Evolutionary conservation across 2,888 invertebrate genomes (phyloP).

Genomic region (Branchellion lobata): DNA sequence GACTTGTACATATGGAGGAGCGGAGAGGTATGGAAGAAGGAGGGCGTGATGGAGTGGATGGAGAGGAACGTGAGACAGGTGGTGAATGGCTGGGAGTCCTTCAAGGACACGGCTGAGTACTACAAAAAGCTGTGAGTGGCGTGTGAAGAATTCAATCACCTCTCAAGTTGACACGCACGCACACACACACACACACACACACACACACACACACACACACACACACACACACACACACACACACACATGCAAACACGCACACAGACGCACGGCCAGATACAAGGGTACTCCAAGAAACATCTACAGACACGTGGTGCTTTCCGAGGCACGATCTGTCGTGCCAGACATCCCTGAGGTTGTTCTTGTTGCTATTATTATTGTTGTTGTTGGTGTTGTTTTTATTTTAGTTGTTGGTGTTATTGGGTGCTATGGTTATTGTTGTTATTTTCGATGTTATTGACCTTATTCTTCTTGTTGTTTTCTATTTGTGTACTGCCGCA

Average conservation of each 20-base stretch:
- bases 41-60: slow-evolving; percentile 74
- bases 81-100: slow-evolving; percentile 69
- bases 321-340: slow-evolving; percentile 72
- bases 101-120: slow-evolving; percentile 64
- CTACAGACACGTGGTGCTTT: slow-evolving; percentile 72
- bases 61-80: slow-evolving; percentile 72
- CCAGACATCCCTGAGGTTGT: slow-evolving; percentile 65
- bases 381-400: not conserved
- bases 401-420: not conserved
- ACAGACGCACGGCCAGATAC: slow-evolving; percentile 68
- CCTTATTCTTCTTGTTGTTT: not conserved
- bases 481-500: not conserved
- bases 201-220: too few relatives aligned
- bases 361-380: not conserved
- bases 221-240: too few relatives aligned
- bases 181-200: not conserved
- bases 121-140: slow-evolving; percentile 62
- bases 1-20: slow-evolving; percentile 74
- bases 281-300: slow-evolving; percentile 71
- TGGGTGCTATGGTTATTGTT: not conserved
- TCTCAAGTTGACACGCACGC: not conserved
- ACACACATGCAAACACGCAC: slow-evolving; percentile 37
- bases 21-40: slow-evolving; percentile 77
- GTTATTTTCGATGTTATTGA: not conserved
- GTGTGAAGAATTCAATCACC: not conserved